These are phyloP conservation scores for Coremacera marginata DNA, from an alignment of 2,888 invertebrate genomes.

Conservation along the genomic window DNA sequence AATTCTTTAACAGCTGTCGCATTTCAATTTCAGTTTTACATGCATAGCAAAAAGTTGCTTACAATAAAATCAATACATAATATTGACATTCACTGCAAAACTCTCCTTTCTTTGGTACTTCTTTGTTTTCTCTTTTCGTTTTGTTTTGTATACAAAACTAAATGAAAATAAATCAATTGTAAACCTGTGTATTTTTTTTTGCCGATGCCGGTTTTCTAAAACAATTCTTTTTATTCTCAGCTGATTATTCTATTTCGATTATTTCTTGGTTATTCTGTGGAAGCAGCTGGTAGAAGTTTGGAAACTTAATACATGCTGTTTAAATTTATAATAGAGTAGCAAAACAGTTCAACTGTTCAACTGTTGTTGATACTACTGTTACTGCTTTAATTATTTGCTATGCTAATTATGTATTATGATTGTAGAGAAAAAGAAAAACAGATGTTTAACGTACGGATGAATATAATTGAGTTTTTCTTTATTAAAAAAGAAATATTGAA, in stretches of 20 bases:
- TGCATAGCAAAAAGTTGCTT: not conserved
- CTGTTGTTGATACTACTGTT: not conserved
- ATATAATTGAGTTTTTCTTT: too few relatives aligned
- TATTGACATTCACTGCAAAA: not conserved
- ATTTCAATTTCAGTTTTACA: not conserved
- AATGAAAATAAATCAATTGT: not conserved
- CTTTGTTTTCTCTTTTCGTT: not conserved
- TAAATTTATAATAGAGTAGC: not conserved
- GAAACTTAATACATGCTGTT: not conserved
- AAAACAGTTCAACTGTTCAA: slow-evolving; percentile 36
- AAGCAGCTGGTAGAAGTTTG: not conserved
- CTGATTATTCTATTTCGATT: not conserved
- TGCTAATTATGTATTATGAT: not conserved
- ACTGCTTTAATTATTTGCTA: not conserved
- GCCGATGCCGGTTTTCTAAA: slow-evolving; percentile 16
- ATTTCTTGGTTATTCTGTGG: not conserved
- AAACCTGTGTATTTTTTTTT: slow-evolving; percentile 5
- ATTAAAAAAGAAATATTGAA: not conserved
- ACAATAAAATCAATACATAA: not conserved
- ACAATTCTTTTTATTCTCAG: not conserved
- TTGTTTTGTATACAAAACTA: not conserved
- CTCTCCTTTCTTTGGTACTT: not conserved
- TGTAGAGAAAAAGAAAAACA: slow-evolving; percentile 1
- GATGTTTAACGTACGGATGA: too few relatives aligned
- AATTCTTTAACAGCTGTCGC: too few relatives aligned